Percentiles rank a stretch among this genome's conserved stretches.
Evolutionary conservation across 2,113 vertebrate species (phyloP).

Genomic region (Steatornis caripensis): DNA sequence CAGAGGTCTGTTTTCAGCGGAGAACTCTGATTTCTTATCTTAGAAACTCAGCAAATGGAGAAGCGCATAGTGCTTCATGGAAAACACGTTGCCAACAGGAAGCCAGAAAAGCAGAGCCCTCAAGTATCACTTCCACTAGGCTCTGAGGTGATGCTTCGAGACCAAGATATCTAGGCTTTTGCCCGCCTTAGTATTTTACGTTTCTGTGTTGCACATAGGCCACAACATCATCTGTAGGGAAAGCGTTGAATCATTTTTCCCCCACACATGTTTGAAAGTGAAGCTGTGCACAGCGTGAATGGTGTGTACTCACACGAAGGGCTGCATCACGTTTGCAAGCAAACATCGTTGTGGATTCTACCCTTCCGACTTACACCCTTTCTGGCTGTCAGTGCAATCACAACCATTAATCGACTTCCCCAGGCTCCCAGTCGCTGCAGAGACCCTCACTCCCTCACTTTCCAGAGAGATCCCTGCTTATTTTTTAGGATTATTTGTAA

Average conservation of each 20-base stretch:
- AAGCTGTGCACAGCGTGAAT: not conserved
- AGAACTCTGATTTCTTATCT: not conserved
- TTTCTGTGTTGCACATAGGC: not conserved
- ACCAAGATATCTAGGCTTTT: not conserved
- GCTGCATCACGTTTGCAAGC: not conserved
- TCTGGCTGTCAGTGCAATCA: not conserved
- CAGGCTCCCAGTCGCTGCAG: not conserved
- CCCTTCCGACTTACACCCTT: not conserved
- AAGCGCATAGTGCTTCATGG: not conserved
- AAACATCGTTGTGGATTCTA: not conserved
- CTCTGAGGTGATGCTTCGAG: not conserved
- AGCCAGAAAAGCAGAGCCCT: not conserved
- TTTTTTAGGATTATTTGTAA: slow-evolving; percentile 4
- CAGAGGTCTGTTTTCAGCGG: not conserved
- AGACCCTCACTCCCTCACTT: not conserved
- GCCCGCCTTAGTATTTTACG: not conserved
- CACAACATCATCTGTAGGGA: not conserved
- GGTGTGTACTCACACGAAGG: not conserved
- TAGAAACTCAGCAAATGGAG: not conserved
- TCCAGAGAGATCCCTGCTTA: not conserved
- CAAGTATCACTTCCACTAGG: not conserved
- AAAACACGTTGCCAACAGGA: not conserved
- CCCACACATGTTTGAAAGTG: fast-evolving
- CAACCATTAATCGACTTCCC: not conserved
- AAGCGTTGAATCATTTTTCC: not conserved